A percentile compares a stretch with the other conserved stretches of the same genome.
These are phyloP conservation scores for Colletes latitarsis DNA, from an alignment of 1,140 invertebrate species.

Conservation along the genomic window DNA sequence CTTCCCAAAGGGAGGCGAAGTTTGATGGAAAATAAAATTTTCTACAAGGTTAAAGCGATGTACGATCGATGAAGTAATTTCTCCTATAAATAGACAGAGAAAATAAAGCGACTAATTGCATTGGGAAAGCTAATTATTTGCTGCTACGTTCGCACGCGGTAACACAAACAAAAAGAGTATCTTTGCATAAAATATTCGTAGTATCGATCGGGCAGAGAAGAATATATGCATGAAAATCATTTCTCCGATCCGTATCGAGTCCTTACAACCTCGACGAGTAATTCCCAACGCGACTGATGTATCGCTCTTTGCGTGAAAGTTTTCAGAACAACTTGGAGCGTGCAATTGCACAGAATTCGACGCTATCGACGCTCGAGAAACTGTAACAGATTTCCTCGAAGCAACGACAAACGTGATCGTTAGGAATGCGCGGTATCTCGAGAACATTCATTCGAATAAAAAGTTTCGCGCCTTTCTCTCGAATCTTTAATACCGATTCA, in stretches of 20 bases:
- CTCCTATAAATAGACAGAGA: no score
- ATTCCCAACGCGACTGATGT: not conserved
- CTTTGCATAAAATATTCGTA: conserved; percentile 26
- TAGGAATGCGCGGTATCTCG: no score
- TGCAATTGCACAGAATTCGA: not conserved
- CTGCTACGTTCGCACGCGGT: no score
- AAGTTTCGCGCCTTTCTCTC: not conserved
- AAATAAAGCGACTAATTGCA: no score
- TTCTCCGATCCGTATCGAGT: no score
- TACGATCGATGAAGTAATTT: no score
- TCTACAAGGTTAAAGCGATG: no score
- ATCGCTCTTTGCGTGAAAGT: not conserved
- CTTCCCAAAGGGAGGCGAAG: no score
- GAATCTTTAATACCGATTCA: no score
- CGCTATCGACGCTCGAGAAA: not conserved
- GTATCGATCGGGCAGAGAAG: not conserved
- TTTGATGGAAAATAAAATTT: no score
- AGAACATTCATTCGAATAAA: no score
- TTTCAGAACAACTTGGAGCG: not conserved
- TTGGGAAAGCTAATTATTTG: not conserved
- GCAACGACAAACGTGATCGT: not conserved
- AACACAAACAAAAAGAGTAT: not conserved
- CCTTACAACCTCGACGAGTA: not conserved
- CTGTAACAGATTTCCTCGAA: not conserved
- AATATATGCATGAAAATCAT: conserved; percentile 6